Base-by-base conservation (phyloP, 2,888 invertebrate species). In the Aspidapion aeneum region DNA sequence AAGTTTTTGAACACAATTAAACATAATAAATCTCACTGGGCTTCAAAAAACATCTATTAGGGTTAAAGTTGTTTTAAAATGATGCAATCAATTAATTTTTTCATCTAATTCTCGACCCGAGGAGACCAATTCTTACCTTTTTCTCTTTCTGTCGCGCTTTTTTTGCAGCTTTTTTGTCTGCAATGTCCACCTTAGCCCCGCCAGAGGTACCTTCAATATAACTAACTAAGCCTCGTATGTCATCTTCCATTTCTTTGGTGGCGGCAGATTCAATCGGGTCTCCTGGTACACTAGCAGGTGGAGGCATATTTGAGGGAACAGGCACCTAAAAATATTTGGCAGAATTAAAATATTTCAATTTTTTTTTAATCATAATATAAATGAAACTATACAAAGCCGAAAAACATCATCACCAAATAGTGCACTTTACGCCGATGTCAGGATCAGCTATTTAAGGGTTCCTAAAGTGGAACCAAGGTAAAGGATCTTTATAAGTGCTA, bases 111-210 rank as follows among this genome's bases (percentile, higher is more conserved):
- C n/a, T n/a, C n/a, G n/a, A n/a, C n/a, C n/a, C n/a, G n/a, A n/a
- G n/a, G n/a, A n/a, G n/a, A n/a, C n/a, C n/a, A n/a, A n/a, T 48
- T 67, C 69, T 70, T 76, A 90, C 91, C 85, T 88, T 89, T 75
- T 89, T 88, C 66, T 89, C 87, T 72, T 89, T 89, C 79, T 93
- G 93, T 1, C 93, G 81, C 50, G 89, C 90, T 73, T 93, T 90
- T 79, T 93, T 93, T n/a, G 92, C 92, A 1, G 89, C 86, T 76
- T 93, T 92, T 79, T 91, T 91, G 57, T 78, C 71, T 17, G 79
- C 79, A 62, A 77, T 62, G 35, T 76, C 76, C 35, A 75, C 72
- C 66, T 79, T 78, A 67, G 76, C 76, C 9, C 72, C 67, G 19
- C 65, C 72, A 57, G 74, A 73, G 58, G 75, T 76, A 2, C 80